A percentile compares a stretch with the other conserved stretches of the same genome.
Evolutionary conservation across 2,888 invertebrate genomes (phyloP).

Genomic region (Adelphocoris suturalis): DNA sequence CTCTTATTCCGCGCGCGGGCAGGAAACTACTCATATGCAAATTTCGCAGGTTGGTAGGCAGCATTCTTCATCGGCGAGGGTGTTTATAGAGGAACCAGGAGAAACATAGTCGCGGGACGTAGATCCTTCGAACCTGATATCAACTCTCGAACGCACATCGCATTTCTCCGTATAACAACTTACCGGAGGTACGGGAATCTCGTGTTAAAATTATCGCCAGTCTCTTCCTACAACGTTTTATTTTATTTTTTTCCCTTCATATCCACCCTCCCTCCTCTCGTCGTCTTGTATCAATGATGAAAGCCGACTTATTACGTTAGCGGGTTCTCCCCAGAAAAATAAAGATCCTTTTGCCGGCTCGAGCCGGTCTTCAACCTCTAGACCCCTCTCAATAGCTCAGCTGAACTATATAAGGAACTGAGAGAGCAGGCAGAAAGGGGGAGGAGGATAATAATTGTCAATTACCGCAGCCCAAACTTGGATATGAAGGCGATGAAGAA

Average conservation of each 20-base stretch:
- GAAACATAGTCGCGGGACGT: conserved; percentile 18
- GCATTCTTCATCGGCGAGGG: conserved; percentile 50
- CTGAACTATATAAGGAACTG: conserved; percentile 53
- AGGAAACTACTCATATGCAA: conserved; percentile 41
- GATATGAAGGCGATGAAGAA: conserved; percentile 56
- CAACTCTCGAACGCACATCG: not conserved
- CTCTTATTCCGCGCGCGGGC: not conserved
- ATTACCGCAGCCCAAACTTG: conserved; percentile 62
- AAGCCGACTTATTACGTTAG: conserved; percentile 51
- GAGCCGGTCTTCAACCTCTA: conserved; percentile 26
- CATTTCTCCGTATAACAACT: conserved; percentile 24
- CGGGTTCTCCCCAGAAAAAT: conserved; percentile 44
- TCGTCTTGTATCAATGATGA: conserved; percentile 18
- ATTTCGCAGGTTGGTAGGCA: conserved; percentile 23
- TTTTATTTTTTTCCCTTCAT: conserved; percentile 22
- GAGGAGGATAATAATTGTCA: conserved; percentile 66
- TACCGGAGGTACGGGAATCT: not conserved
- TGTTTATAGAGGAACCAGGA: conserved; percentile 33
- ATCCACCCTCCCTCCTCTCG: not conserved
- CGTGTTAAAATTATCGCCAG: conserved; percentile 43
- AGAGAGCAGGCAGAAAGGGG: not conserved
- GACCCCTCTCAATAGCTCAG: conserved; percentile 16
- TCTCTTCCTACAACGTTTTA: not conserved
- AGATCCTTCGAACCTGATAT: conserved; percentile 23
- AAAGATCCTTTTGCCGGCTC: not conserved